A percentile compares a stretch with the other conserved stretches of the same genome.
phyloP scores from a whole-genome alignment of 1,140 invertebrate genomes.

The Sycobia sp. region DNA sequence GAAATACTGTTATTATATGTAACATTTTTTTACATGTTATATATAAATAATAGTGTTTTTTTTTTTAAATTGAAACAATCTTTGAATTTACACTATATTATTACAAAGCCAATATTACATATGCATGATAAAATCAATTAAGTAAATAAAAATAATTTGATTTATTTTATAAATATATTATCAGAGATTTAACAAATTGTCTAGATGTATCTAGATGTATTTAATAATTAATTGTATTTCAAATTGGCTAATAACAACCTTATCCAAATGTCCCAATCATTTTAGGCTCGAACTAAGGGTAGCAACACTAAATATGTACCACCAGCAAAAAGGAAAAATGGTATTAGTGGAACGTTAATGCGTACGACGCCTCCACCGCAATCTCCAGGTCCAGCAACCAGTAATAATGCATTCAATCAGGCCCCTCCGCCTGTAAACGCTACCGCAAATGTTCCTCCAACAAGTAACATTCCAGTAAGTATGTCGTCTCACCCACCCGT shows the following conservation, averaged over 20 bases:
- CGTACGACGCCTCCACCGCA: constrained; percentile 64
- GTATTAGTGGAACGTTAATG: constrained; percentile 65
- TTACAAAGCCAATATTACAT: not conserved
- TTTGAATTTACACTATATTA: too few relatives aligned
- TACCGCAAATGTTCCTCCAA: constrained; percentile 52
- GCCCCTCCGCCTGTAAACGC: constrained; percentile 50
- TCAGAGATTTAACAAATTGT: too few relatives aligned
- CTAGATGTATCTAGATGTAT: too few relatives aligned
- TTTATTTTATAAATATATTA: not conserved
- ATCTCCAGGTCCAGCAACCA: constrained; percentile 50
- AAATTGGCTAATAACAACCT: too few relatives aligned
- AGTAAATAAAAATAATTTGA: not conserved
- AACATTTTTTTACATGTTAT: too few relatives aligned
- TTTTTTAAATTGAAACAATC: too few relatives aligned
- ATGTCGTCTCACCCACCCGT: constrained; percentile 45
- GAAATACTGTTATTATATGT: too few relatives aligned
- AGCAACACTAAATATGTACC: constrained; percentile 83
- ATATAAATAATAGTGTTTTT: too few relatives aligned
- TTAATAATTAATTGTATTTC: not conserved
- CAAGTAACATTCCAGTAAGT: constrained; percentile 55
- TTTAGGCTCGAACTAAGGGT: constrained; percentile 40
- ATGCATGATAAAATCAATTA: not conserved
- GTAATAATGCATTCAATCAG: constrained; percentile 57
- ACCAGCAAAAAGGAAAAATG: constrained; percentile 75
- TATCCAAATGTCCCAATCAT: too few relatives aligned